These are phyloP conservation scores for Vimba vimba DNA, from an alignment of 2,113 vertebrate species.

Conservation along the genomic window DNA sequence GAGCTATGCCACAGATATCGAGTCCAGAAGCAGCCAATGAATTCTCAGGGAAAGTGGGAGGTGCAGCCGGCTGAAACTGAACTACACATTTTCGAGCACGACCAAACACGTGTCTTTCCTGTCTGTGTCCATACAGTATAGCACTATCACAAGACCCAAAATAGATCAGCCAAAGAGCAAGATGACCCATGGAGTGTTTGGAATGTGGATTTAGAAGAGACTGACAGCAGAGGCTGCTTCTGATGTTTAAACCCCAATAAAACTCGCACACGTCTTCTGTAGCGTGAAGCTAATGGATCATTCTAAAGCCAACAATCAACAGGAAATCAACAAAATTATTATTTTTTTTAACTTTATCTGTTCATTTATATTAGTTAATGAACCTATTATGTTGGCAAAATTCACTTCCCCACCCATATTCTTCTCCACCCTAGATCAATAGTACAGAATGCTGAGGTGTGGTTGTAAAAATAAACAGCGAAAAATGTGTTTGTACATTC, in stretches of 20 bases:
- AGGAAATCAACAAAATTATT: neutral
- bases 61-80: slow-evolving; percentile 19
- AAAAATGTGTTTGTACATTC: slow-evolving; percentile 57
- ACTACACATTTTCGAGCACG: slow-evolving; percentile 45
- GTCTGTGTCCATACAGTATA: slow-evolving; percentile 57
- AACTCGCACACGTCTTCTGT: slow-evolving; percentile 47
- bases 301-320: slow-evolving; percentile 28
- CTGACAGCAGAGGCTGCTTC: slow-evolving; percentile 56
- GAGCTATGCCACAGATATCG: neutral
- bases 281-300: slow-evolving; percentile 46
- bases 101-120: slow-evolving; percentile 56
- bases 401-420: slow-evolving; percentile 57
- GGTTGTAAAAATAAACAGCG: slow-evolving; percentile 55
- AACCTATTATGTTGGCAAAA: slow-evolving; percentile 59
- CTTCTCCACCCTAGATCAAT: slow-evolving; percentile 65
- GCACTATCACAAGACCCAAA: slow-evolving; percentile 56
- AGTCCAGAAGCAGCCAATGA: slow-evolving; percentile 34
- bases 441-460: slow-evolving; percentile 51
- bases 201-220: slow-evolving; percentile 55
- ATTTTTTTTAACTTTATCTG: neutral
- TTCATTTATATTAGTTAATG: slow-evolving; percentile 40
- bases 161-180: slow-evolving; percentile 56
- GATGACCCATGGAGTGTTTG: slow-evolving; percentile 51
- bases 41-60: slow-evolving; percentile 42
- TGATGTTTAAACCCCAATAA: slow-evolving; percentile 58